phyloP scores from a whole-genome alignment of 2,888 invertebrate species.

The Cerastis rubricosa region DNA sequence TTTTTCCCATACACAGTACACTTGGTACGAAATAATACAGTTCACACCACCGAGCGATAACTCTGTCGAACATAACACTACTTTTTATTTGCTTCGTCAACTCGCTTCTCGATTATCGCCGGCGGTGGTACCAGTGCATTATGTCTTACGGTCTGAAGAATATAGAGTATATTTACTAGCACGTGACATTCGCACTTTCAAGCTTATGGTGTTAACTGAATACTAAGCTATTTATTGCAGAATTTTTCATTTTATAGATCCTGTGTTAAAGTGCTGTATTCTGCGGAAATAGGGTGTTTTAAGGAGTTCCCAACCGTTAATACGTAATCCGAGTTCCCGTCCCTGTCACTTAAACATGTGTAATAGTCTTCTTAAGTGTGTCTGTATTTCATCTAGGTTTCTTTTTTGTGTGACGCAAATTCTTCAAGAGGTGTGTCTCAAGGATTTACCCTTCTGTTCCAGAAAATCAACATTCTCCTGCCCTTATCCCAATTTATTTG shows the following conservation, averaged over 20 bases:
- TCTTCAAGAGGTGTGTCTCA: not conserved
- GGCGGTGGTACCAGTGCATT: not conserved
- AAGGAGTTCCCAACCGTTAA: not conserved
- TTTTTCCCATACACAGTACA: not conserved
- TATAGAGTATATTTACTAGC: constrained; percentile 32
- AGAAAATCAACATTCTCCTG: too few species aligned
- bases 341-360: not conserved
- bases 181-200: constrained; percentile 11
- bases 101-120: not conserved
- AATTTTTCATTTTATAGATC: not conserved
- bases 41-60: not conserved
- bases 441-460: not conserved
- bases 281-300: not conserved
- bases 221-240: constrained; percentile 19
- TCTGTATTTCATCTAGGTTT: not conserved
- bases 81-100: not conserved
- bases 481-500: too few species aligned
- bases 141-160: constrained; percentile 15
- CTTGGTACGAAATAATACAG: not conserved
- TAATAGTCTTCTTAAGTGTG: not conserved
- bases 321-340: not conserved
- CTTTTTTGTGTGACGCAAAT: not conserved
- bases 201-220: constrained; percentile 23
- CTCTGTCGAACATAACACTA: not conserved
- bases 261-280: not conserved